phyloP scores from a whole-genome alignment of 2,113 vertebrate species.

The Amphilophus citrinellus region DNA sequence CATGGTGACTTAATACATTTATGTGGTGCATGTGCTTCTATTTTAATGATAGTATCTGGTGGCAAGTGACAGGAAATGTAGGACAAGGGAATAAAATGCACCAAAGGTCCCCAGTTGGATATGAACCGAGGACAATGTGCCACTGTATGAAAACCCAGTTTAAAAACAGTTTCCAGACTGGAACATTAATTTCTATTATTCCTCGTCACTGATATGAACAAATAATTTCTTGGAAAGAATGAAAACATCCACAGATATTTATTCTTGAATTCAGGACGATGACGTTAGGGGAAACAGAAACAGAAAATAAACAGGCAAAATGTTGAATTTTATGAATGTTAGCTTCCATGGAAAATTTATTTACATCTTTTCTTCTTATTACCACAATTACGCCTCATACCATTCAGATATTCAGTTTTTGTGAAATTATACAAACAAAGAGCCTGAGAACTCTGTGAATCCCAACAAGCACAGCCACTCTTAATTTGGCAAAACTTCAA shows the following conservation, averaged over 20 bases:
- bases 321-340: background rate
- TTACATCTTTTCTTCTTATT: background rate
- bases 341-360: background rate
- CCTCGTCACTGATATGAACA: background rate
- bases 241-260: background rate
- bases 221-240: background rate
- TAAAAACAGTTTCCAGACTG: background rate
- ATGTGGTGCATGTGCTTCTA: background rate
- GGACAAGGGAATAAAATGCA: background rate
- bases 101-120: background rate
- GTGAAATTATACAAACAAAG: background rate
- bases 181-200: background rate
- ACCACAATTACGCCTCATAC: too few species aligned
- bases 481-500: slow-evolving; percentile 45
- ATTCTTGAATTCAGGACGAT: background rate
- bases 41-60: background rate
- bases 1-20: background rate
- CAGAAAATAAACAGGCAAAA: background rate
- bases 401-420: background rate
- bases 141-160: background rate
- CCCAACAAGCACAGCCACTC: slow-evolving; percentile 13
- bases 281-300: background rate
- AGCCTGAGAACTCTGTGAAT: slow-evolving; percentile 56
- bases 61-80: slow-evolving; percentile 7
- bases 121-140: background rate